Conservation (phyloP, 2,113 vertebrate species). For the Plotosus lineatus region DNA sequence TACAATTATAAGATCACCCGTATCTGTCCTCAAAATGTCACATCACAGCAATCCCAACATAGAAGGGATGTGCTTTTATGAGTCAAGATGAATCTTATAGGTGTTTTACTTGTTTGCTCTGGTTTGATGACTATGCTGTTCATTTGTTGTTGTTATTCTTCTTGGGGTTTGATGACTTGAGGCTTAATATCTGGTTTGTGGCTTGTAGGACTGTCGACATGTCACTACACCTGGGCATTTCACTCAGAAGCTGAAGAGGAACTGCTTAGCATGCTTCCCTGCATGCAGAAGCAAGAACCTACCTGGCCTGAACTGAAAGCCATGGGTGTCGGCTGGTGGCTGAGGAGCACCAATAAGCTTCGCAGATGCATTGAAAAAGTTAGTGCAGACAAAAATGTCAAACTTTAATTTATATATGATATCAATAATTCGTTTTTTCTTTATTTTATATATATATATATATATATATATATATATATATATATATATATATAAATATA, state of each 20-base stretch:
- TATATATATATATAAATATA: too few relatives aligned
- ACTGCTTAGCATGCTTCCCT: constrained; percentile 88
- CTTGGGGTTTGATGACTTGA: neutral
- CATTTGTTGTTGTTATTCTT: neutral
- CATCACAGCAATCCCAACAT: neutral
- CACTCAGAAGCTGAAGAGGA: constrained; percentile 97
- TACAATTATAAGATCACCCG: constrained; percentile 58
- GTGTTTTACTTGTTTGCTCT: neutral
- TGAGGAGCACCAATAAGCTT: constrained; percentile 86
- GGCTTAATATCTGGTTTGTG: neutral
- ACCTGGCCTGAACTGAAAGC: constrained; percentile 91
- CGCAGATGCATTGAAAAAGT: constrained; percentile 95
- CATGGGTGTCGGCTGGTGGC: constrained; percentile 97
- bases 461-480: too few relatives aligned
- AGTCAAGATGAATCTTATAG: neutral
- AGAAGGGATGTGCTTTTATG: too few relatives aligned
- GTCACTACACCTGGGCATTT: constrained; percentile 97
- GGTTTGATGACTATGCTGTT: neutral
- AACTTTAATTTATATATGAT: too few relatives aligned
- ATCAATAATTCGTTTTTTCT: too few relatives aligned
- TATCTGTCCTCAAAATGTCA: neutral
- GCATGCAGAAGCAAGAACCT: constrained; percentile 85
- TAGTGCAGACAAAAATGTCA: neutral
- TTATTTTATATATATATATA: too few relatives aligned
- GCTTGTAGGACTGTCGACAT: constrained; percentile 85